Base-by-base conservation (phyloP, 2,797 vertebrate species). In the Aplochiton taeniatus region DNA sequence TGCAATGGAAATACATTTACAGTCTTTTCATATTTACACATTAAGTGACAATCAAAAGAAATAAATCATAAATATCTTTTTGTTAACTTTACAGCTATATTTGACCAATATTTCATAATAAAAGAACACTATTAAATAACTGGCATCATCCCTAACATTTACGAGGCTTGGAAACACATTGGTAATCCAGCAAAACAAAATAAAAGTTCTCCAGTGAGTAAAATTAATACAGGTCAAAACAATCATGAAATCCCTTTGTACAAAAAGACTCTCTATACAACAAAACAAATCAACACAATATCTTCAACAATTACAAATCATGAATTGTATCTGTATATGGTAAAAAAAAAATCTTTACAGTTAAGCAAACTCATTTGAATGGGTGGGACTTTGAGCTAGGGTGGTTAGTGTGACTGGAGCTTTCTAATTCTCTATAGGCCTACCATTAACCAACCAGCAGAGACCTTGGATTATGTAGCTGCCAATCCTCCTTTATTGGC, bases 81-180 rank as follows among this genome's bases (percentile, higher is more conserved):
- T 86, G 91, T 92, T 92, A 92, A 92, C 90, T 92, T 93, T 93
- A 94, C 92, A 92, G 90, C 91, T 92, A 90, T 87, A 88, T 62
- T 82, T 79, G 55, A 90, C 83, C 88, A 84, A 85, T 87, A 90
- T 87, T 86, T 84, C 78, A 85, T 83, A 86, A 88, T 88, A 88
- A 89, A 86, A 88, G 83, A 89, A 85, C 77, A 89, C 88, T 90
- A 92, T 92, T 92, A 93, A 93, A 92, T 92, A 93, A 93, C 90
- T 92, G 91, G 86, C 88, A 91, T 85, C 79, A 86, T 88, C 88
- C 90, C 89, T 89, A 87, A 88, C 84, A 88, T 91, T 89, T 92
- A 90, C 89, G 90, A 86, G 76, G 83, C 81, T 82, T 86, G 82
- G 78, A 88, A 88, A 91, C 83, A 91, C 83, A 93, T 90, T 93